These are phyloP conservation scores for Sphaerophoria rueppellii DNA, from an alignment of 2,888 invertebrate genomes.

Conservation along the genomic window DNA sequence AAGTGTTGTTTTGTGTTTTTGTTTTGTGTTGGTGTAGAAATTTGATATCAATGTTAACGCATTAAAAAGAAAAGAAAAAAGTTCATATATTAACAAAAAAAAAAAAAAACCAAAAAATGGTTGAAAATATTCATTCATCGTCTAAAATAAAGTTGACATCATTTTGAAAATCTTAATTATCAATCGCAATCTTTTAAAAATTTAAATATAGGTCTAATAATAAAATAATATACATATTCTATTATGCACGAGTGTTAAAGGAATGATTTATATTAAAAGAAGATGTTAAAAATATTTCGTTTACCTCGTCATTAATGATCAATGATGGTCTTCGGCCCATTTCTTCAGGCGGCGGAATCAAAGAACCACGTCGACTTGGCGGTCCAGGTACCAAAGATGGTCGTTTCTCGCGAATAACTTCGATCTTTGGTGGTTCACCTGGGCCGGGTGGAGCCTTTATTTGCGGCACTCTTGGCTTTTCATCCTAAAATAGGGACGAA, in stretches of 20 bases:
- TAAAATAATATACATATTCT: no score
- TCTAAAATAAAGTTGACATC: neutral
- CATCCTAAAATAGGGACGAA: constrained; percentile 75
- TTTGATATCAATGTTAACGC: constrained; percentile 59
- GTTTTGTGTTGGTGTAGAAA: constrained; percentile 65
- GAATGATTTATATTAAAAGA: neutral
- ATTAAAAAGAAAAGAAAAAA: constrained; percentile 56
- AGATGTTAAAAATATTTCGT: constrained; percentile 76
- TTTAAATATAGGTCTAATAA: no score
- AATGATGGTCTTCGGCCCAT: constrained; percentile 93
- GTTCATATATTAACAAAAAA: constrained; percentile 20
- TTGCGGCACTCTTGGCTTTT: constrained; percentile 85
- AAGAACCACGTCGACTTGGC: constrained; percentile 90
- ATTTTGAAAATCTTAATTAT: neutral
- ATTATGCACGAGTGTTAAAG: no score
- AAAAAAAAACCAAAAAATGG: constrained; percentile 15
- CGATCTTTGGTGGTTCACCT: constrained; percentile 89
- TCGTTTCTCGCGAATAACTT: constrained; percentile 92
- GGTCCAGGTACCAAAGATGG: constrained; percentile 89
- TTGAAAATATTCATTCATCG: neutral
- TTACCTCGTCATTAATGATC: constrained; percentile 97
- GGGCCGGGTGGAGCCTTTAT: constrained; percentile 86
- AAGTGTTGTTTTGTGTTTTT: constrained; percentile 65
- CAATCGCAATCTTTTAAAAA: no score
- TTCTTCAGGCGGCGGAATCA: constrained; percentile 94